These are phyloP conservation scores for Pelusios castaneus DNA, from an alignment of 2,113 vertebrate species.

Conservation along the genomic window DNA sequence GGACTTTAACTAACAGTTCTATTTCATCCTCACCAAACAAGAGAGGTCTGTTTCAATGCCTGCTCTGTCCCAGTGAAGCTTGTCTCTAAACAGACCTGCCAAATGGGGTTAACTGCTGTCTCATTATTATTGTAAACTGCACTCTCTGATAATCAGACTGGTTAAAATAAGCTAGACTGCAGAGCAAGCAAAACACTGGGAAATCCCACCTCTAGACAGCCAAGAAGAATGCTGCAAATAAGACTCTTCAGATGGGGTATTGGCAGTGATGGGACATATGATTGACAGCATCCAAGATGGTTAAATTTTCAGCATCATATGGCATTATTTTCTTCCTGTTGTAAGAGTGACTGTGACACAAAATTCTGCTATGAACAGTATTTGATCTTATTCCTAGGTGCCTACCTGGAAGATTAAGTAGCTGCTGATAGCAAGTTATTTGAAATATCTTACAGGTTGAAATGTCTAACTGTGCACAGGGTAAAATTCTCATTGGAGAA, in stretches of 20 bases:
- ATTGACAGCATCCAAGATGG: background rate
- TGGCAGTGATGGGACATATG: background rate
- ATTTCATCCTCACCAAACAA: conserved; percentile 64
- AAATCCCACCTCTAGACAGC: conserved; percentile 9
- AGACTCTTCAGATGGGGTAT: conserved; percentile 12
- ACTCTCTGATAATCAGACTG: conserved; percentile 31
- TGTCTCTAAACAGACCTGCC: conserved; percentile 27
- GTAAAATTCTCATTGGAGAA: background rate
- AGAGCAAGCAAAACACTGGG: conserved; percentile 33
- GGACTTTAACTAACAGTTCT: conserved; percentile 53
- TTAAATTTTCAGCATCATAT: background rate
- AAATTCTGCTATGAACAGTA: background rate
- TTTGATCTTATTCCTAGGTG: background rate
- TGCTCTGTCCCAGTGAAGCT: background rate
- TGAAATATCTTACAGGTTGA: background rate
- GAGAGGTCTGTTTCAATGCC: conserved; percentile 54
- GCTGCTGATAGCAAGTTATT: background rate
- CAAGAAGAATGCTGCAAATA: conserved; percentile 12
- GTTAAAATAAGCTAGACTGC: conserved; percentile 32
- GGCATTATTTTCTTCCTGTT: background rate
- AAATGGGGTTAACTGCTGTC: conserved; percentile 40
- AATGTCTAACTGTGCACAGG: background rate
- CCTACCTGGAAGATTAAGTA: background rate
- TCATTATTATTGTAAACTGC: conserved; percentile 29
- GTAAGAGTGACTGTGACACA: background rate